These are phyloP conservation scores for Amphipyra tragopoginis DNA, from an alignment of 2,888 invertebrate species.

Conservation along the genomic window DNA sequence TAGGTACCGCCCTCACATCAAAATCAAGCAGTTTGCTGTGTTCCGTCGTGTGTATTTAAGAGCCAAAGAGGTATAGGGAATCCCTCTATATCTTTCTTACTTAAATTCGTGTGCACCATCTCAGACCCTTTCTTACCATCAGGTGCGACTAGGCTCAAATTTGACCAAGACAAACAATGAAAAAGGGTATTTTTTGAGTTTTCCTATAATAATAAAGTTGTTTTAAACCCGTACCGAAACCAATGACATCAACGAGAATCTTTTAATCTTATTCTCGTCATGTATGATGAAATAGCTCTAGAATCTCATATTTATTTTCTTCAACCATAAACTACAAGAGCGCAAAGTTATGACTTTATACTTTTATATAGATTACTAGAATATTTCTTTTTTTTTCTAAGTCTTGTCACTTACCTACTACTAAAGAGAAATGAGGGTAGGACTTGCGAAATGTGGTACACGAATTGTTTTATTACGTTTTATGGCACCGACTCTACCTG, in stretches of 20 bases:
- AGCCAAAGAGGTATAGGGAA: too few relatives aligned
- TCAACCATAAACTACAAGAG: conserved; percentile 39
- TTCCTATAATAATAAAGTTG: too few relatives aligned
- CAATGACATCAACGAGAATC: conserved; percentile 26
- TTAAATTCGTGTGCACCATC: too few relatives aligned
- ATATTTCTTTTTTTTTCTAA: not conserved
- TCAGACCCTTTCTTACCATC: too few relatives aligned
- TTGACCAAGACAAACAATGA: too few relatives aligned
- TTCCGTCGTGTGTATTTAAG: too few relatives aligned
- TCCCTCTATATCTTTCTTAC: too few relatives aligned
- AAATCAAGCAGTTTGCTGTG: too few relatives aligned
- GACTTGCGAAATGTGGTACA: not conserved
- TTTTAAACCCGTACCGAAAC: not conserved
- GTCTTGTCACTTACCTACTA: conserved; percentile 1
- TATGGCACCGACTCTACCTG: not conserved
- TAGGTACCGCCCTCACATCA: too few relatives aligned
- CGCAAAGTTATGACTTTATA: conserved; percentile 24
- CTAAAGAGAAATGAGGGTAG: not conserved
- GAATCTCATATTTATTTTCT: conserved; percentile 50
- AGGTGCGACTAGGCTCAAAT: too few relatives aligned
- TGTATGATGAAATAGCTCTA: conserved; percentile 54
- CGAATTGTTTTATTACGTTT: not conserved
- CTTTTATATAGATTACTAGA: conserved; percentile 12
- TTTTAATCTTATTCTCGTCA: conserved; percentile 55
- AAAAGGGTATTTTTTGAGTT: too few relatives aligned